Conservation (phyloP, 2,888 invertebrate species). For the Parnassius orleans region DNA sequence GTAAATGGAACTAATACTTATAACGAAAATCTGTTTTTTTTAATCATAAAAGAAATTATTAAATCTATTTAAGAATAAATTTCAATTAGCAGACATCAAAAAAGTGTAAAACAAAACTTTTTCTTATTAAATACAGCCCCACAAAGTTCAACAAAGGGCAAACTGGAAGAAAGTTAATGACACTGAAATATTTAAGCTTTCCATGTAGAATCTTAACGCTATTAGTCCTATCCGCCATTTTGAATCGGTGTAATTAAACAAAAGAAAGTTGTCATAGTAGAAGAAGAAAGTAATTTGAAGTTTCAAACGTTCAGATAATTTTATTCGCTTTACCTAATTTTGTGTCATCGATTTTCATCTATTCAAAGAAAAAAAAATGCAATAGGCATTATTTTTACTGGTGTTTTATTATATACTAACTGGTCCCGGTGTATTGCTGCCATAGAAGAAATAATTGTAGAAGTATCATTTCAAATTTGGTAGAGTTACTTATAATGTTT, state of each 20-base stretch:
- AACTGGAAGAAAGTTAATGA: background rate
- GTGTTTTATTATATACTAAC: too few relatives aligned
- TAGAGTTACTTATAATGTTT: too few relatives aligned
- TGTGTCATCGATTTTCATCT: background rate
- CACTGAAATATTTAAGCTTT: background rate
- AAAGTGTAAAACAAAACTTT: background rate
- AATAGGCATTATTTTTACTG: too few relatives aligned
- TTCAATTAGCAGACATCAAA: background rate
- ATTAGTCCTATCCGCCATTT: constrained; percentile 1
- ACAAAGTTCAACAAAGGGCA: constrained; percentile 1
- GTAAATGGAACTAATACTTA: too few relatives aligned
- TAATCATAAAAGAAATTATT: too few relatives aligned
- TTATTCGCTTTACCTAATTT: background rate
- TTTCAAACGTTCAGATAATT: constrained; percentile 6
- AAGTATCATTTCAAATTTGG: too few relatives aligned
- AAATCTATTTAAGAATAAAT: too few relatives aligned
- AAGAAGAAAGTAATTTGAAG: constrained; percentile 3
- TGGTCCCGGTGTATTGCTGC: too few relatives aligned
- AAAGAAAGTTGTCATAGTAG: constrained; percentile 1
- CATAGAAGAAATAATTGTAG: too few relatives aligned
- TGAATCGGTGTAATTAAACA: background rate
- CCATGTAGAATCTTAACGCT: background rate
- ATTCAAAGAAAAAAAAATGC: too few relatives aligned
- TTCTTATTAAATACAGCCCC: background rate
- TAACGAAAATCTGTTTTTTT: too few relatives aligned